Conservation (phyloP, 2,113 vertebrate genomes). For the Penelope pileata region DNA sequence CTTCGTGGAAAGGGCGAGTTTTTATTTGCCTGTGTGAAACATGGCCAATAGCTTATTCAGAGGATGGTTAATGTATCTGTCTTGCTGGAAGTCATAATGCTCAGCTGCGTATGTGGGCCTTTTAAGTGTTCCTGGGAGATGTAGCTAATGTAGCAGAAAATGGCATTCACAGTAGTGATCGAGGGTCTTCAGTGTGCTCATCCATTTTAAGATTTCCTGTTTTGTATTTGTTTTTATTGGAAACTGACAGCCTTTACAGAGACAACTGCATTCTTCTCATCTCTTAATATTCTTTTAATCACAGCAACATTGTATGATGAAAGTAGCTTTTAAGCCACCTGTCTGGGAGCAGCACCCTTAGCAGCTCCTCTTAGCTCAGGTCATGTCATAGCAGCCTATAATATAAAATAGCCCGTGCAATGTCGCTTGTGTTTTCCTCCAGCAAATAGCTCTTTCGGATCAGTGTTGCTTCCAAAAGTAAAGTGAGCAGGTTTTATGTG, state of each 20-base stretch:
- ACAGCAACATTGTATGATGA: background rate
- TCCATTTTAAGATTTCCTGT: background rate
- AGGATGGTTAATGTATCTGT: background rate
- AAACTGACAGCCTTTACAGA: background rate
- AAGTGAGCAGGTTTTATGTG: background rate
- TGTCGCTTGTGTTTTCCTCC: background rate
- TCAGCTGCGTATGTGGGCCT: background rate
- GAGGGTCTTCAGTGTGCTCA: background rate
- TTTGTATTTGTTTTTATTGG: background rate
- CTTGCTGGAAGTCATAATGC: constrained; percentile 18
- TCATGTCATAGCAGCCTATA: background rate
- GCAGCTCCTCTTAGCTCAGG: background rate
- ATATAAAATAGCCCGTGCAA: background rate
- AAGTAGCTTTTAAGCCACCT: background rate
- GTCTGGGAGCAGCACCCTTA: background rate
- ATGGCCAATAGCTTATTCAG: background rate
- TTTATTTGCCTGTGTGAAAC: background rate
- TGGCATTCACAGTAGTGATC: background rate
- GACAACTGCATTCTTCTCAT: constrained; percentile 13
- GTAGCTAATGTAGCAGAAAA: constrained; percentile 45
- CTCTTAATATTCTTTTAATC: background rate
- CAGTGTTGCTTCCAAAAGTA: background rate
- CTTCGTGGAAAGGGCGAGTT: background rate
- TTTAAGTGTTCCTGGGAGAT: constrained; percentile 10
- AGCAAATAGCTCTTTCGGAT: background rate